A percentile compares a stretch with the other conserved stretches of the same genome.
These are phyloP conservation scores for Drosophila aff. DNA, from an alignment of 1,140 invertebrate genomes.

Conservation along the genomic window DNA sequence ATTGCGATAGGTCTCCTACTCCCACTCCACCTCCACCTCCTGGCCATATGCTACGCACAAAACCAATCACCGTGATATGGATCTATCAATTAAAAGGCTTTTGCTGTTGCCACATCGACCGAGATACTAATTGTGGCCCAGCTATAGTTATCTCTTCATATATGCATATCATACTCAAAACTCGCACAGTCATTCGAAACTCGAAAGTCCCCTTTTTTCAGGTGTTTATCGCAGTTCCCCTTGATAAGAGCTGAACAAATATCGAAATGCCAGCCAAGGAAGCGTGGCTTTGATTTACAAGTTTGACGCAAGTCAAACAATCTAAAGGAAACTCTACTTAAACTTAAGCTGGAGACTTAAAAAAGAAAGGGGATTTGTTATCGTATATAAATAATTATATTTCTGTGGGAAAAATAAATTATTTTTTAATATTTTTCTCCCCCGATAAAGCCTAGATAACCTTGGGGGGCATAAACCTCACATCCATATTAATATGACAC, in stretches of 20 bases:
- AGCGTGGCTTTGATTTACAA: constrained; percentile 1
- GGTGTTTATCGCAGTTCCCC: constrained; percentile 3
- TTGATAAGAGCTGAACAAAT: constrained; percentile 13
- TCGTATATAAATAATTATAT: constrained; percentile 1
- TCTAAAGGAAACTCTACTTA: neutral
- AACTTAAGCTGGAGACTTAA: neutral
- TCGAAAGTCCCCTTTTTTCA: neutral
- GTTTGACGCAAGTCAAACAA: neutral
- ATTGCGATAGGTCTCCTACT: constrained; percentile 14
- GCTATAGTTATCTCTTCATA: neutral
- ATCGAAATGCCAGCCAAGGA: neutral
- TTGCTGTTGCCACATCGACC: constrained; percentile 47
- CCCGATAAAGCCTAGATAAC: neutral
- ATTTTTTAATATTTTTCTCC: neutral
- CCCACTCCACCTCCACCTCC: neutral
- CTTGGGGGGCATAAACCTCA: neutral
- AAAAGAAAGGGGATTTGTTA: neutral
- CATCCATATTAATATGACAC: constrained; percentile 18
- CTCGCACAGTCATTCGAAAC: constrained; percentile 10
- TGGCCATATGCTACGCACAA: constrained; percentile 25
- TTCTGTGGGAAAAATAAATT: neutral
- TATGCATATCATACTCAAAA: constrained; percentile 19
- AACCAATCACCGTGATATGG: constrained; percentile 48
- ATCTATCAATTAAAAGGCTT: constrained; percentile 75
- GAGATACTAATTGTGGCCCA: constrained; percentile 27